phyloP scores from a whole-genome alignment of 2,888 invertebrate species.

The Glyphotaelius pellucidus region DNA sequence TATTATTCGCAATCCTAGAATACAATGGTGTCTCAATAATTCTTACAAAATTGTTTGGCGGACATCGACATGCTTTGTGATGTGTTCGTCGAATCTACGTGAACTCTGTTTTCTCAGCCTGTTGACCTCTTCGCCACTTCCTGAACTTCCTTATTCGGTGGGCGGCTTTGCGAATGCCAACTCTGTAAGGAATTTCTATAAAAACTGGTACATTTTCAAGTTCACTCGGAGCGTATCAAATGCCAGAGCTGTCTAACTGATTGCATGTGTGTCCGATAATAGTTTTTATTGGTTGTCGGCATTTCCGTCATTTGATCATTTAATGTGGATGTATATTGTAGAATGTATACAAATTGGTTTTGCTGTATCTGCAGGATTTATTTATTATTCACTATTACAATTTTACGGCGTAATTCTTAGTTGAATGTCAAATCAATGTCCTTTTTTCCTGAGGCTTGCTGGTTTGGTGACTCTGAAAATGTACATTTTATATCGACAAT shows the following conservation, averaged over 20 bases:
- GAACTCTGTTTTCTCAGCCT: slow-evolving; percentile 30
- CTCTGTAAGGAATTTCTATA: slow-evolving; percentile 16
- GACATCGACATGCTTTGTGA: neutral
- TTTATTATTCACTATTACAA: too few species aligned
- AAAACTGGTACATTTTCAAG: slow-evolving; percentile 36
- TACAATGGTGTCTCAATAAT: neutral
- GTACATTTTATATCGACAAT: too few species aligned
- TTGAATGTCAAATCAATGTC: too few species aligned
- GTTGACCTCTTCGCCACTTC: slow-evolving; percentile 27
- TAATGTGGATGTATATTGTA: neutral
- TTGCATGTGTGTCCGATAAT: neutral
- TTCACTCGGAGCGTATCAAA: slow-evolving; percentile 2
- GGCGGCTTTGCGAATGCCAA: slow-evolving; percentile 20
- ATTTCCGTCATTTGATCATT: neutral
- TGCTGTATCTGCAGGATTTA: neutral
- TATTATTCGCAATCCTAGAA: neutral
- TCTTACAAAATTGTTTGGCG: neutral
- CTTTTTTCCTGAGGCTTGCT: too few species aligned
- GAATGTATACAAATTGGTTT: neutral
- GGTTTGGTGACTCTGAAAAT: too few species aligned
- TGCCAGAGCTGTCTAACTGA: neutral
- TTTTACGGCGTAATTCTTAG: too few species aligned
- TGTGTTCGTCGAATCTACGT: neutral
- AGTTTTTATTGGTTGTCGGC: neutral
- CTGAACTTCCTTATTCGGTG: slow-evolving; percentile 31